Evolutionary conservation across 2,888 invertebrate genomes (phyloP).

Genomic region (Litoditis marina): DNA sequence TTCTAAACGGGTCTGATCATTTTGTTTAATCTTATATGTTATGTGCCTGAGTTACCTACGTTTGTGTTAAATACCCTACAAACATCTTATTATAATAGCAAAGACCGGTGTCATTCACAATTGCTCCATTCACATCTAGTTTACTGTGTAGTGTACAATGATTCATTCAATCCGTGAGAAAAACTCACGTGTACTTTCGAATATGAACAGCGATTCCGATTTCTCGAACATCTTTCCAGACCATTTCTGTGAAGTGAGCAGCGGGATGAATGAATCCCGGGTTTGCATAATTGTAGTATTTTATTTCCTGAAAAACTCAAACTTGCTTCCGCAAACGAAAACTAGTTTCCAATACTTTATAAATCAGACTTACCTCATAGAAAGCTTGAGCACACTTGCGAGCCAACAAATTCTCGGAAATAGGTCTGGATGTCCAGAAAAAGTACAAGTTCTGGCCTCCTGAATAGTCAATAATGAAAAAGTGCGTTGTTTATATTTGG

Average conservation of each 20-base stretch:
- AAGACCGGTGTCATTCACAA: too few species aligned
- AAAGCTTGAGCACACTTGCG: slow-evolving; percentile 19
- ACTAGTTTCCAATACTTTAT: too few species aligned
- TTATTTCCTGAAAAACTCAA: slow-evolving; percentile 20
- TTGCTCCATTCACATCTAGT: too few species aligned
- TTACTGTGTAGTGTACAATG: too few species aligned
- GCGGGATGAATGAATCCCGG: slow-evolving; percentile 24
- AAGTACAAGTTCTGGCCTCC: slow-evolving; percentile 33
- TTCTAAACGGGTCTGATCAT: too few species aligned
- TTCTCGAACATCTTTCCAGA: slow-evolving; percentile 28
- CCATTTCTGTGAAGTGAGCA: slow-evolving; percentile 33
- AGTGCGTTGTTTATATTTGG: not conserved
- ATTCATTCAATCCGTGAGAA: not conserved
- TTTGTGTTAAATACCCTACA: too few species aligned
- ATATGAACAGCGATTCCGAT: slow-evolving; percentile 26
- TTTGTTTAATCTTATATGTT: too few species aligned
- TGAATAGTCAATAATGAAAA: not conserved
- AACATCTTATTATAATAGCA: too few species aligned
- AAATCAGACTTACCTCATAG: slow-evolving; percentile 10
- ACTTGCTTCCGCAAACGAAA: not conserved
- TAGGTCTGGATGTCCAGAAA: slow-evolving; percentile 19
- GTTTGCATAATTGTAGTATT: slow-evolving; percentile 24
- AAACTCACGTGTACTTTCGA: slow-evolving; percentile 19
- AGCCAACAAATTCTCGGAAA: slow-evolving; percentile 19
- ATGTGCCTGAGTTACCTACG: too few species aligned